Conservation (phyloP, 2,888 invertebrate genomes). For the Muschampia plurimacula region DNA sequence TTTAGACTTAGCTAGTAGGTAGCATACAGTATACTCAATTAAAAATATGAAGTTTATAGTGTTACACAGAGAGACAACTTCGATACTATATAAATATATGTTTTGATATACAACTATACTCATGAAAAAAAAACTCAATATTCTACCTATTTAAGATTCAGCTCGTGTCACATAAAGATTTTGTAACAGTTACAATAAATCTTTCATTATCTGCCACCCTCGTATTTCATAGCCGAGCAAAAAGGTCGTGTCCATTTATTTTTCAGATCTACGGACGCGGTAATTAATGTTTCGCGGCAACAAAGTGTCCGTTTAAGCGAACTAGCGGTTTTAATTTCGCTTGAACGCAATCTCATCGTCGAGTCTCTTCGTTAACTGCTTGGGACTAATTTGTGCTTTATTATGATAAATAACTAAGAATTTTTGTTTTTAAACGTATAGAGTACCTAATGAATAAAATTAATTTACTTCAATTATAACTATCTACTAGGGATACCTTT, state of each 20-base stretch:
- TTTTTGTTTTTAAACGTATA: no score
- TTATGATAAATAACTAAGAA: background rate
- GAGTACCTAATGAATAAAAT: no score
- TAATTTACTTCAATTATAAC: no score
- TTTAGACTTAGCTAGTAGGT: no score
- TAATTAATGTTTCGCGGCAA: conserved; percentile 65
- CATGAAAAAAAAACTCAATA: background rate
- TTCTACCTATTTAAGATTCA: conserved; percentile 2
- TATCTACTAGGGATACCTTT: no score
- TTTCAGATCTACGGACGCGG: conserved; percentile 43
- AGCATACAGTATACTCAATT: no score
- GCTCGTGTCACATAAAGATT: conserved; percentile 7
- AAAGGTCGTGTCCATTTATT: conserved; percentile 34
- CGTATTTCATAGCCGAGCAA: conserved; percentile 33
- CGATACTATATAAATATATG: no score
- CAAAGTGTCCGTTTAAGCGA: conserved; percentile 64
- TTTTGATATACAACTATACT: no score
- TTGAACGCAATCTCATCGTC: conserved; percentile 53
- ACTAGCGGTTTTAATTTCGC: conserved; percentile 67
- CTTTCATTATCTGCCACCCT: conserved; percentile 28
- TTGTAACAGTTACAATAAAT: conserved; percentile 29
- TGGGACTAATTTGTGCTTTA: conserved; percentile 13
- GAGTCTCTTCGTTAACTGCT: conserved; percentile 11
- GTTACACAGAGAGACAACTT: background rate
- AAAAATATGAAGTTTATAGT: no score